A percentile compares a stretch with the other conserved stretches of the same genome.
phyloP scores from a whole-genome alignment of 2,888 invertebrate genomes.

The Julus scanicus region DNA sequence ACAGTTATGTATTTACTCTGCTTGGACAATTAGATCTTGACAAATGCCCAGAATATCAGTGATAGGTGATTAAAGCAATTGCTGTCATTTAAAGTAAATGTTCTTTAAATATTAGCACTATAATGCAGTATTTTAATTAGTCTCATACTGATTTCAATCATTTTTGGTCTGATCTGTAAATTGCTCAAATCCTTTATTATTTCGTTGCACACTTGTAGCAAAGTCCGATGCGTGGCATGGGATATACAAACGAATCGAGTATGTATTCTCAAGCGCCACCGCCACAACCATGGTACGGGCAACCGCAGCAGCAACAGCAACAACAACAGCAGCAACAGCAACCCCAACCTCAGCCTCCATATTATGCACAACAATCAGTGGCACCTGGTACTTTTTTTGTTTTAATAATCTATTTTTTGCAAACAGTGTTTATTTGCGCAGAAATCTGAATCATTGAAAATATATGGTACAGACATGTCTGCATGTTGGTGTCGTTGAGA shows the following conservation, averaged over 20 bases:
- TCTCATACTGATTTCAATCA: not conserved
- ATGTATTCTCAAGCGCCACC: constrained; percentile 60
- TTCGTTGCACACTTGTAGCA: constrained; percentile 29
- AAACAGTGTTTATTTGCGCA: too few species aligned
- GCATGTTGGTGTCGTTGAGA: too few species aligned
- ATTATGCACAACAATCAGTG: constrained; percentile 61
- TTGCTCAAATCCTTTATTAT: constrained; percentile 6
- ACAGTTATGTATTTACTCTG: constrained; percentile 53
- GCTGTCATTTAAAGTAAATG: not conserved
- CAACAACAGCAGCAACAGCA: constrained; percentile 68
- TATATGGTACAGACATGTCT: too few species aligned
- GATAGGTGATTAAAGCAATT: too few species aligned
- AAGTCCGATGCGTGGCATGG: constrained; percentile 59
- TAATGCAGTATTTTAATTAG: constrained; percentile 48
- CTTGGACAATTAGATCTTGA: constrained; percentile 56
- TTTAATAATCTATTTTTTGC: too few species aligned
- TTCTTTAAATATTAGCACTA: too few species aligned
- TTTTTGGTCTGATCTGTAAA: constrained; percentile 11
- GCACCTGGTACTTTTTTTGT: constrained; percentile 52
- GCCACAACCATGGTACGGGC: constrained; percentile 66
- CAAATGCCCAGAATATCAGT: not conserved
- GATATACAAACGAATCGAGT: constrained; percentile 59
- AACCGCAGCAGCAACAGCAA: constrained; percentile 66
- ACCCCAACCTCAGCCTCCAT: constrained; percentile 69
- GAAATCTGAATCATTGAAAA: too few species aligned